These are phyloP conservation scores for Neocrepidodera transversa DNA, from an alignment of 2,888 invertebrate genomes.

Conservation along the genomic window DNA sequence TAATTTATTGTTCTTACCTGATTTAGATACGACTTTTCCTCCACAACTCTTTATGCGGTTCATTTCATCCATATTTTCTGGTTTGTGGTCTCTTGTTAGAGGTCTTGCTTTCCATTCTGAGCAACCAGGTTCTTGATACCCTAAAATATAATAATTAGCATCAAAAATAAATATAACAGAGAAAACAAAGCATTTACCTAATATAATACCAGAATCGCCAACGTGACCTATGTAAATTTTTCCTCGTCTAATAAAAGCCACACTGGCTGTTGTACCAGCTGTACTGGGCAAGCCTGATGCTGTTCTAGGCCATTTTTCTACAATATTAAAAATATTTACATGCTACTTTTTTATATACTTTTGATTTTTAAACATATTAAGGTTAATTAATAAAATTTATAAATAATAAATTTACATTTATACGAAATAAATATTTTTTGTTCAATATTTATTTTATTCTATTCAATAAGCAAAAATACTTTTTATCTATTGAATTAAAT, in stretches of 20 bases:
- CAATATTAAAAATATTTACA: slow-evolving; percentile 46
- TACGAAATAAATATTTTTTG: too few species aligned
- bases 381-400: too few species aligned
- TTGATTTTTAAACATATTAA: too few species aligned
- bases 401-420: too few species aligned
- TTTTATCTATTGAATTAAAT: too few species aligned
- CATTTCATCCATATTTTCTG: slow-evolving; percentile 85
- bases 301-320: slow-evolving; percentile 97
- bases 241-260: slow-evolving; percentile 91
- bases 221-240: slow-evolving; percentile 98
- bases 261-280: slow-evolving; percentile 96
- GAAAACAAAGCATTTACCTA: slow-evolving; percentile 47
- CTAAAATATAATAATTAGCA: slow-evolving; percentile 35
- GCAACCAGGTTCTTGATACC: slow-evolving; percentile 59
- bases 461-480: too few species aligned
- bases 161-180: not conserved
- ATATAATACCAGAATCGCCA: slow-evolving; percentile 95
- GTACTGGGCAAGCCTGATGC: slow-evolving; percentile 94
- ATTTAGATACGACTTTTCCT: slow-evolving; percentile 78
- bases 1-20: too few species aligned
- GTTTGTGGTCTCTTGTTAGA: slow-evolving; percentile 94
- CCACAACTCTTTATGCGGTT: slow-evolving; percentile 82
- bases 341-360: too few species aligned
- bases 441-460: too few species aligned
- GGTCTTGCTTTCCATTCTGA: slow-evolving; percentile 79